Percentiles rank a stretch among this genome's conserved stretches.
These are phyloP conservation scores for Morpho achilles DNA, from an alignment of 2,888 invertebrate genomes.

Conservation along the genomic window DNA sequence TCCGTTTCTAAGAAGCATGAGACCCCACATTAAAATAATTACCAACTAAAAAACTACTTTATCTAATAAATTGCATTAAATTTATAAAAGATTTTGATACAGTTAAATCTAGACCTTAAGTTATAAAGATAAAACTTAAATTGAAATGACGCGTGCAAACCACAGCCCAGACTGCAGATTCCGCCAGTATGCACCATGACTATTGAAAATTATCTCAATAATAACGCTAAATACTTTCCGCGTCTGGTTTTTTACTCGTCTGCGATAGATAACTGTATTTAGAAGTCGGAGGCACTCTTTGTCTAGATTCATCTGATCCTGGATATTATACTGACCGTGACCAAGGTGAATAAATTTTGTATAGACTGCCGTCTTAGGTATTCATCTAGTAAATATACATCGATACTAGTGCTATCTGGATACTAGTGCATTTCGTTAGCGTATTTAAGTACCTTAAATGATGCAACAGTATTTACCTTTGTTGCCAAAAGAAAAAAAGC, in stretches of 20 bases:
- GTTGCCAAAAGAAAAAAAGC: too few species aligned
- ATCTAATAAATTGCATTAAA: slow-evolving; percentile 1
- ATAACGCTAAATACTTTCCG: slow-evolving; percentile 38
- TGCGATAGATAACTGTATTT: slow-evolving; percentile 33
- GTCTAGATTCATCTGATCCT: slow-evolving; percentile 23
- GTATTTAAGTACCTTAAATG: too few species aligned
- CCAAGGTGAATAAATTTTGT: slow-evolving; percentile 2
- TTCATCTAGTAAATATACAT: too few species aligned
- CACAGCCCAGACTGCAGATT: slow-evolving; percentile 16
- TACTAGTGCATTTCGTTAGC: too few species aligned
- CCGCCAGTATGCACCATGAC: slow-evolving; percentile 33
- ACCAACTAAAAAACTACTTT: slow-evolving; percentile 5
- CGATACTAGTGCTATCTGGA: too few species aligned
- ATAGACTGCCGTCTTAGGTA: background rate
- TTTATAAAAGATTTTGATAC: background rate
- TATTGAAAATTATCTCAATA: slow-evolving; percentile 30
- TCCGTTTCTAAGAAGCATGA: background rate
- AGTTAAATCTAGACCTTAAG: background rate
- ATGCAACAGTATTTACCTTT: too few species aligned
- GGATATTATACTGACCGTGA: slow-evolving; percentile 5
- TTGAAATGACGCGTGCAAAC: background rate
- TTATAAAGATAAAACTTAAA: background rate
- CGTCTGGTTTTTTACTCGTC: slow-evolving; percentile 49
- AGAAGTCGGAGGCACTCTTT: slow-evolving; percentile 25
- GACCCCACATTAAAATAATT: too few species aligned